These are phyloP conservation scores for Schmidtea mediterranea DNA, from an alignment of 1,140 invertebrate species.

Conservation along the genomic window DNA sequence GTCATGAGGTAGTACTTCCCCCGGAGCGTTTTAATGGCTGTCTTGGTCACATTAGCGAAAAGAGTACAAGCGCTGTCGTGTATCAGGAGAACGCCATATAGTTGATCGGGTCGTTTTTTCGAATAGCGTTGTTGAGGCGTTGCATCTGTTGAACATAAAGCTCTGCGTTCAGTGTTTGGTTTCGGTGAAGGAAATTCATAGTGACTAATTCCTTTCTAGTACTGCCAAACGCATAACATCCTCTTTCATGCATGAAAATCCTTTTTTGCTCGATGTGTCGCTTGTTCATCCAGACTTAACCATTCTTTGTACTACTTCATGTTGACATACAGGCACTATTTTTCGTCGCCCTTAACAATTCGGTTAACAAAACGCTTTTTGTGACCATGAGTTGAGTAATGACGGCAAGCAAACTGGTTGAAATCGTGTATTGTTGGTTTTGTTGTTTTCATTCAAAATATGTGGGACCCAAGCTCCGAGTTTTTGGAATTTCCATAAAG, in stretches of 20 bases:
- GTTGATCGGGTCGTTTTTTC: too few relatives aligned
- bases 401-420: constrained; percentile 4
- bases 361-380: constrained; percentile 4
- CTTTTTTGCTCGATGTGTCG: not conserved
- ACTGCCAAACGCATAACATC: constrained; percentile 9
- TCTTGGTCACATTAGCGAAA: too few relatives aligned
- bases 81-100: too few relatives aligned
- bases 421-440: not conserved
- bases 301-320: constrained; percentile 6
- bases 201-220: constrained; percentile 7
- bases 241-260: constrained; percentile 6
- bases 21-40: too few relatives aligned
- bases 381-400: not conserved
- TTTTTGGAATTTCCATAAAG: too few relatives aligned
- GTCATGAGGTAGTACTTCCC: too few relatives aligned
- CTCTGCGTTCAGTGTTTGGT: constrained; percentile 8
- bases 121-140: constrained; percentile 4
- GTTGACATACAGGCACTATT: constrained; percentile 7
- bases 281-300: not conserved
- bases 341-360: constrained; percentile 8
- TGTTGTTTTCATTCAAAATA: too few relatives aligned
- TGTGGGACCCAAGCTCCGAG: too few relatives aligned
- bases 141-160: constrained; percentile 5
- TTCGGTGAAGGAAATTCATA: constrained; percentile 7
- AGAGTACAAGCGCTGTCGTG: too few relatives aligned